Percentiles rank a stretch among this genome's conserved stretches.
phyloP scores from a whole-genome alignment of 2,113 vertebrate species.

The Chaenocephalus aceratus region DNA sequence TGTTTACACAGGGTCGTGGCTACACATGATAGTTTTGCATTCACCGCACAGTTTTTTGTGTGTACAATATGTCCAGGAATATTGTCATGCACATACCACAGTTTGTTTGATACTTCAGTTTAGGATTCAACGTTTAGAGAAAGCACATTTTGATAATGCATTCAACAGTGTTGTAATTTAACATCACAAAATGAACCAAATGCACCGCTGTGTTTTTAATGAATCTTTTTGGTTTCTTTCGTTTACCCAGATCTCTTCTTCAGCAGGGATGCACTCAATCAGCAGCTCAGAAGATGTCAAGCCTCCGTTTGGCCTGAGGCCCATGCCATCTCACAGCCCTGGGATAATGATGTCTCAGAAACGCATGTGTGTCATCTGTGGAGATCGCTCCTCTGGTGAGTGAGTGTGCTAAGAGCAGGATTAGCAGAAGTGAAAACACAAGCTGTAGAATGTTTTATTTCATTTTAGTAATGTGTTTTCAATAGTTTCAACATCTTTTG shows the following conservation, averaged over 20 bases:
- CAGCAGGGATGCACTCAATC: slow-evolving; percentile 89
- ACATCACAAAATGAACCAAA: neutral
- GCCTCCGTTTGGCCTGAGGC: slow-evolving; percentile 89
- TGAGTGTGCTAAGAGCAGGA: slow-evolving; percentile 20
- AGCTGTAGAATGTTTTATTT: slow-evolving; percentile 9
- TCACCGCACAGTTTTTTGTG: neutral
- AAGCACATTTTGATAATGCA: neutral
- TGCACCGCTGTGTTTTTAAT: neutral
- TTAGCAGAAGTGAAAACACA: slow-evolving; percentile 22
- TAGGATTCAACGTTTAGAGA: neutral
- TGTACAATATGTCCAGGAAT: neutral
- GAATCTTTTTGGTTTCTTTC: slow-evolving; percentile 3
- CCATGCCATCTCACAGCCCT: slow-evolving; percentile 86
- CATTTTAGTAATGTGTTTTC: neutral
- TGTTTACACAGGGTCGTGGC: neutral
- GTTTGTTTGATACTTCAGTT: too few species aligned
- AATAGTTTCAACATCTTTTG: neutral
- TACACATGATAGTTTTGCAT: neutral
- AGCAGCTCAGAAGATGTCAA: slow-evolving; percentile 94
- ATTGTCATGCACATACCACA: too few species aligned
- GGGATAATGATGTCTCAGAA: slow-evolving; percentile 88
- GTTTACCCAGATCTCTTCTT: slow-evolving; percentile 87
- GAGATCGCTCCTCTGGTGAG: slow-evolving; percentile 92
- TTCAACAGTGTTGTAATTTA: neutral
- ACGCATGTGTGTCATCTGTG: slow-evolving; percentile 92